Conservation (phyloP, 2,888 invertebrate species). For the Phymatocera aterrima region DNA sequence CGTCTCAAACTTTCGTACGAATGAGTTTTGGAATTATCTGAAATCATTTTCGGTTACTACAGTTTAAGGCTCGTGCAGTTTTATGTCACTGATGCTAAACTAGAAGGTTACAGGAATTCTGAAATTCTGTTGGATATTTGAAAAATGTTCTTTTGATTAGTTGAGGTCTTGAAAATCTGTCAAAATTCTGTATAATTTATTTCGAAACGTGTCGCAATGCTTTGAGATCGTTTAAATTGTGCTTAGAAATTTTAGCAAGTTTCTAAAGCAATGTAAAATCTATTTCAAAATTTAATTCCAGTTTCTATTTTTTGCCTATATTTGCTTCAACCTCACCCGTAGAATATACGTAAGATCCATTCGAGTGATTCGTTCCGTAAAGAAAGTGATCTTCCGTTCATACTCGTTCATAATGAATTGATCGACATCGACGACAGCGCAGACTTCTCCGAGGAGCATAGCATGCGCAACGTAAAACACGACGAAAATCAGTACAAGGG, state of each 20-base stretch:
- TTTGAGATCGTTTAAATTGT: not conserved
- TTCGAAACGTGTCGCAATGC: not conserved
- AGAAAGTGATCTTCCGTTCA: conserved; percentile 19
- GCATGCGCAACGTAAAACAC: conserved; percentile 13
- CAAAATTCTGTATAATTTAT: not conserved
- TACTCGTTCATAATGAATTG: conserved; percentile 31
- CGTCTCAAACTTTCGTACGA: too few species aligned
- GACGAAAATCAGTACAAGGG: not conserved
- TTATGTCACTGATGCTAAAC: too few species aligned
- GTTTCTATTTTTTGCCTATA: too few species aligned
- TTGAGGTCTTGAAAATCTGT: not conserved
- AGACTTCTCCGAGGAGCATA: conserved; percentile 13
- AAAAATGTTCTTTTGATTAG: not conserved
- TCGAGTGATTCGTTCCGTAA: not conserved
- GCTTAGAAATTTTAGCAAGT: not conserved
- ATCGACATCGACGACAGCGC: conserved; percentile 20
- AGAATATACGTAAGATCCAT: conserved; percentile 25
- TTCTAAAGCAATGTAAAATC: not conserved
- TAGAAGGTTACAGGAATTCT: too few species aligned
- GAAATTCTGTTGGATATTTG: too few species aligned
- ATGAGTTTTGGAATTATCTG: too few species aligned
- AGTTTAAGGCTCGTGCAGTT: too few species aligned
- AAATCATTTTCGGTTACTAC: too few species aligned
- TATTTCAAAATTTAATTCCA: not conserved
- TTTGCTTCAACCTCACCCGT: conserved; percentile 13